Evolutionary conservation across 2,888 invertebrate genomes (phyloP).

Genomic region (Morpho helenor): DNA sequence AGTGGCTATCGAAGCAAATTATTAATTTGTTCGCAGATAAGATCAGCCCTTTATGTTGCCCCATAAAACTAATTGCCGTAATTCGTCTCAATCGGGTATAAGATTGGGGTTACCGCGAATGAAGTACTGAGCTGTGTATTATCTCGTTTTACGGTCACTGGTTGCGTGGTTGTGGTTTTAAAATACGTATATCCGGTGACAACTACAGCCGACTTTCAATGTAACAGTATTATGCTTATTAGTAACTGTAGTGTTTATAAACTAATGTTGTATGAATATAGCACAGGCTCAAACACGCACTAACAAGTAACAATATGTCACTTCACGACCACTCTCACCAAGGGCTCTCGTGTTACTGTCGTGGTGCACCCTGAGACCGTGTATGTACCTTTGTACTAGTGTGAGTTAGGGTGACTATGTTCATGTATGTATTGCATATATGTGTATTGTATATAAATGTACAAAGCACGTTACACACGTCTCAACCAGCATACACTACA

Average conservation of each 20-base stretch:
- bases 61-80: slow-evolving; percentile 62
- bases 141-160: slow-evolving; percentile 40
- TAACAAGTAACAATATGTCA: too few species aligned
- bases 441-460: too few species aligned
- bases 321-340: too few species aligned
- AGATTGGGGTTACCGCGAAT: slow-evolving; percentile 14
- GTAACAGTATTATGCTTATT: slow-evolving; percentile 4
- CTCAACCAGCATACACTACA: too few species aligned
- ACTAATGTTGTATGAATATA: too few species aligned
- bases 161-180: slow-evolving; percentile 24
- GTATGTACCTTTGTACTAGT: too few species aligned
- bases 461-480: too few species aligned
- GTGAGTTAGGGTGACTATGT: too few species aligned
- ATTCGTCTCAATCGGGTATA: slow-evolving; percentile 55
- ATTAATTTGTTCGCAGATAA: slow-evolving; percentile 63
- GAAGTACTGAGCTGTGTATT: slow-evolving; percentile 30
- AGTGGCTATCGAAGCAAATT: slow-evolving; percentile 42
- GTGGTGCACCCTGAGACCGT: too few species aligned
- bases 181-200: slow-evolving; percentile 11
- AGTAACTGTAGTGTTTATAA: background rate
- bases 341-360: too few species aligned
- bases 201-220: slow-evolving; percentile 2
- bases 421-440: too few species aligned
- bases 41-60: slow-evolving; percentile 45
- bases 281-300: too few species aligned